These are phyloP conservation scores for Drosophila grimshawi DNA, from an alignment of 1,140 invertebrate species.

Conservation along the genomic window DNA sequence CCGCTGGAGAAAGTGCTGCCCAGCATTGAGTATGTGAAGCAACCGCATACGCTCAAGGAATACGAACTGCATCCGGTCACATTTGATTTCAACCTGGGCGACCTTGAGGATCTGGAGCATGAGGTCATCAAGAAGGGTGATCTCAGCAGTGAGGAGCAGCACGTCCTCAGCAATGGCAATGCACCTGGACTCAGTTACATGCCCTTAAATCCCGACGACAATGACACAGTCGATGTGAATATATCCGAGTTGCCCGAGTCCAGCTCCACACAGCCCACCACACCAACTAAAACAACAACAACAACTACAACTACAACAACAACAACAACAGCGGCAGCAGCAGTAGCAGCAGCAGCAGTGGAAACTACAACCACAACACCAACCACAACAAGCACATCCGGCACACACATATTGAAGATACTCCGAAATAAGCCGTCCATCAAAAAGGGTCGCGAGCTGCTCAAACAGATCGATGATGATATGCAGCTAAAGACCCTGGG, in stretches of 20 bases:
- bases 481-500: constrained; percentile 64
- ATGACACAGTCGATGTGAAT: constrained; percentile 61
- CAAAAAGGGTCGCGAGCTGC: constrained; percentile 69
- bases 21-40: constrained; percentile 65
- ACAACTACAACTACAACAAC: constrained; percentile 9
- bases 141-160: constrained; percentile 59
- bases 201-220: constrained; percentile 57
- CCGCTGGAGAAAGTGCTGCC: constrained; percentile 69
- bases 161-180: constrained; percentile 39
- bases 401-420: constrained; percentile 77
- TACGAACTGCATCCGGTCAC: constrained; percentile 78
- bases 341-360: constrained; percentile 7
- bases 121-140: constrained; percentile 76
- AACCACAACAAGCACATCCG: constrained; percentile 35
- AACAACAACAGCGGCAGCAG: constrained; percentile 19
- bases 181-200: constrained; percentile 49
- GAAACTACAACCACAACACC: constrained; percentile 18
- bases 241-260: constrained; percentile 46
- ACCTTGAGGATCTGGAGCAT: constrained; percentile 78
- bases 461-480: constrained; percentile 71
- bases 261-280: constrained; percentile 23
- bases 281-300: not conserved
- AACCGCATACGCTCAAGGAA: constrained; percentile 64
- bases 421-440: constrained; percentile 58
- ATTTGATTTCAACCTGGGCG: constrained; percentile 81